These are phyloP conservation scores for Syngnathus floridae DNA, from an alignment of 2,113 vertebrate species.

Conservation along the genomic window DNA sequence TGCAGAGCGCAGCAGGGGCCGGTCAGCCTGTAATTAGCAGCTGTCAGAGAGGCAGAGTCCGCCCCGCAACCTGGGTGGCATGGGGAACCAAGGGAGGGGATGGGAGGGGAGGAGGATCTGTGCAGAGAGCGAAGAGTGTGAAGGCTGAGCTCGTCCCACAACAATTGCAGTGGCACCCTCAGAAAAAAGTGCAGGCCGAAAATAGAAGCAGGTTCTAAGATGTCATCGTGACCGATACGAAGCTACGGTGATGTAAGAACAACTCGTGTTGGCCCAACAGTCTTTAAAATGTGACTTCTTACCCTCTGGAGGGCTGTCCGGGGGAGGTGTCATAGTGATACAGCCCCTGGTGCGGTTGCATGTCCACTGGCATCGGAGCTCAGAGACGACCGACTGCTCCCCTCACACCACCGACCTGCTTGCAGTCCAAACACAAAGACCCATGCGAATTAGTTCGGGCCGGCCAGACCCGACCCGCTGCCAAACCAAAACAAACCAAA, in stretches of 20 bases:
- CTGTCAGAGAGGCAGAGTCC: conserved; percentile 73
- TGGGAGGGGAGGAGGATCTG: conserved; percentile 2
- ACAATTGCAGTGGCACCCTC: conserved; percentile 54
- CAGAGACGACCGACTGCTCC: conserved; percentile 49
- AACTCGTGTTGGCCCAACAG: neutral
- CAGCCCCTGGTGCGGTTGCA: conserved; percentile 78
- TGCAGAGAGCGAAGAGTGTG: conserved; percentile 19
- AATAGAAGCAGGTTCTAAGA: conserved; percentile 17
- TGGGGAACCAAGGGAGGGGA: conserved; percentile 40
- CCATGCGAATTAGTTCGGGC: conserved; percentile 12
- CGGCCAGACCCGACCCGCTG: neutral
- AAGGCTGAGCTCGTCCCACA: conserved; percentile 54
- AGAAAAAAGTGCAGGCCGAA: conserved; percentile 27
- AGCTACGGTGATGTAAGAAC: neutral
- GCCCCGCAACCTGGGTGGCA: conserved; percentile 80
- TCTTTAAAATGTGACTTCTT: conserved; percentile 21
- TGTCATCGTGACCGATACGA: neutral
- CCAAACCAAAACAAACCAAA: conserved; percentile 33
- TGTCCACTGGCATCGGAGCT: conserved; percentile 76
- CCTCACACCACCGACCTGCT: conserved; percentile 58
- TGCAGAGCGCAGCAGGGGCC: conserved; percentile 72
- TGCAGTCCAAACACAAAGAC: conserved; percentile 19
- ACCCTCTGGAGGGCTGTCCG: conserved; percentile 71
- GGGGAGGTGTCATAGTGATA: conserved; percentile 71
- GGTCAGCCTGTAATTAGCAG: conserved; percentile 77